Conservation (phyloP, 1,140 invertebrate species). For the Psilanteris sp. region DNA sequence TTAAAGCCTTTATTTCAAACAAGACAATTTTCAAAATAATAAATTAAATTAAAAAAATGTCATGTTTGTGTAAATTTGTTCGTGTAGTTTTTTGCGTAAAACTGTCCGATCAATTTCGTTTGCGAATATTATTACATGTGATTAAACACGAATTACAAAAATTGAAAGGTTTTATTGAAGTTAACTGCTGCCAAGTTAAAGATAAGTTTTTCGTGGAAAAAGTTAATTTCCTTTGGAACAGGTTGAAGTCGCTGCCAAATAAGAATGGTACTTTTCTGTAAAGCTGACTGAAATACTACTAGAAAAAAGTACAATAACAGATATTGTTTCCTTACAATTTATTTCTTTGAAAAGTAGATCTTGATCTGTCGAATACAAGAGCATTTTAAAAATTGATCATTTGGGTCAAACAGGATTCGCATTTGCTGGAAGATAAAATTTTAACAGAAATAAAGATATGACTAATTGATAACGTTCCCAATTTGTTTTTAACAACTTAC, state of each 20-base stretch:
- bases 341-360: conserved; percentile 43
- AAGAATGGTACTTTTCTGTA: conserved; percentile 34
- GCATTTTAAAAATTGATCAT: conserved; percentile 43
- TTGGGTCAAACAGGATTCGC: conserved; percentile 25
- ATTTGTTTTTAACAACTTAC: too few relatives aligned
- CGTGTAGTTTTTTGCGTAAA: conserved; percentile 20
- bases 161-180: conserved; percentile 47
- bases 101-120: conserved; percentile 7
- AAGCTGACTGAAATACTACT: conserved; percentile 23
- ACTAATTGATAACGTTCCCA: too few relatives aligned
- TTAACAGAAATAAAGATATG: too few relatives aligned
- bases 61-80: too few relatives aligned
- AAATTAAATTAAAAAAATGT: too few relatives aligned
- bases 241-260: conserved; percentile 42
- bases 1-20: too few relatives aligned
- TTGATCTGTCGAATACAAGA: conserved; percentile 41
- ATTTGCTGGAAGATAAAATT: too few relatives aligned
- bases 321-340: conserved; percentile 52
- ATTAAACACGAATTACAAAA: conserved; percentile 40
- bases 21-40: too few relatives aligned
- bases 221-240: conserved; percentile 51
- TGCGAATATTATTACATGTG: conserved; percentile 29
- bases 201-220: conserved; percentile 48
- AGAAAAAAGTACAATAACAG: conserved; percentile 19
- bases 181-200: conserved; percentile 43